Percentiles rank a stretch among this genome's conserved stretches.
phyloP scores from a whole-genome alignment of 2,888 invertebrate species.

The Archips xylosteana region DNA sequence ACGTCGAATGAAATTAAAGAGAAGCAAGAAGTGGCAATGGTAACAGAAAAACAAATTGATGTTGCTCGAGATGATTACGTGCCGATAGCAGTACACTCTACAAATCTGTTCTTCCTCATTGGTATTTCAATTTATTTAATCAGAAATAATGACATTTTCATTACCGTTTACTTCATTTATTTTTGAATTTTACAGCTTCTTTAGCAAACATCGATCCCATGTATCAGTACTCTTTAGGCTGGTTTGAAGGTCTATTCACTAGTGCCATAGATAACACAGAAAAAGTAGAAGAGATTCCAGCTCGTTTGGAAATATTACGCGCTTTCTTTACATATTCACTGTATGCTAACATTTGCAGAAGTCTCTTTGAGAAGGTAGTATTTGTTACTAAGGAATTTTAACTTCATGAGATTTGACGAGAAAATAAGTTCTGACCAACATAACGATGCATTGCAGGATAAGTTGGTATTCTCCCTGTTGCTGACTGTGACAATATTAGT shows the following conservation, averaged over 20 bases:
- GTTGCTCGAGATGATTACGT: constrained; percentile 93
- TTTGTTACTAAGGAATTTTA: neutral
- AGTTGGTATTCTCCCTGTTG: constrained; percentile 94
- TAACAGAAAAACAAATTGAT: constrained; percentile 96
- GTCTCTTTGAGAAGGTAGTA: constrained; percentile 94
- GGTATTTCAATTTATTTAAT: constrained; percentile 75
- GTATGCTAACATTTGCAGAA: constrained; percentile 96
- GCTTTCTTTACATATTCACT: constrained; percentile 95
- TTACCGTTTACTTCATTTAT: constrained; percentile 10
- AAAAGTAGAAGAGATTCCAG: constrained; percentile 91
- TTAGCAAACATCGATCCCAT: constrained; percentile 97
- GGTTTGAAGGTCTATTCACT: constrained; percentile 96
- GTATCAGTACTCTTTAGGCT: constrained; percentile 98
- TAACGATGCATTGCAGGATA: constrained; percentile 86
- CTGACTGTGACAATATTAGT: constrained; percentile 90
- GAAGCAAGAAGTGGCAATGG: constrained; percentile 95
- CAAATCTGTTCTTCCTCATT: constrained; percentile 96
- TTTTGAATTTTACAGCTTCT: constrained; percentile 85
- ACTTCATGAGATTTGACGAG: neutral
- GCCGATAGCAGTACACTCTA: constrained; percentile 96
- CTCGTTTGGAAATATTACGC: constrained; percentile 90
- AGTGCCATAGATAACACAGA: constrained; percentile 95
- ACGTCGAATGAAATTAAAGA: constrained; percentile 96
- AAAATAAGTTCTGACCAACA: constrained; percentile 4
- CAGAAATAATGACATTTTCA: neutral